Percentiles rank a stretch among this genome's conserved stretches.
phyloP scores from a whole-genome alignment of 2,888 invertebrate genomes.

The Euplexia lucipara region DNA sequence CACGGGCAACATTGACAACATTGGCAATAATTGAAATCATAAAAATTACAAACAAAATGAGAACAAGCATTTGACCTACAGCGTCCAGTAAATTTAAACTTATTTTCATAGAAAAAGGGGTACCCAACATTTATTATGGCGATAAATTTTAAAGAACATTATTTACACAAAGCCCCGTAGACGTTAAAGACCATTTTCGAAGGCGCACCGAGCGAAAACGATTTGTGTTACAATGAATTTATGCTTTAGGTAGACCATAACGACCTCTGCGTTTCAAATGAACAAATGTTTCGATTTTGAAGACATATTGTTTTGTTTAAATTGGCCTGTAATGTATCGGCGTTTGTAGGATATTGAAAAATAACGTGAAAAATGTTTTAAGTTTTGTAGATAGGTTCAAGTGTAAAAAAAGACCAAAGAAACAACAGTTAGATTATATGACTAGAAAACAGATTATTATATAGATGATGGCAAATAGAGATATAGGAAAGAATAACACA shows the following conservation, averaged over 20 bases:
- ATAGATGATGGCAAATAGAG: too few species aligned
- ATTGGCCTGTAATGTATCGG: constrained; percentile 42
- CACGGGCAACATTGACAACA: too few species aligned
- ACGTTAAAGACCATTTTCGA: constrained; percentile 89
- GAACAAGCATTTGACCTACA: constrained; percentile 75
- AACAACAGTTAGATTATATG: too few species aligned
- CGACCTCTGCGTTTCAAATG: constrained; percentile 66
- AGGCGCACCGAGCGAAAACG: constrained; percentile 81
- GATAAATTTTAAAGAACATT: constrained; percentile 89
- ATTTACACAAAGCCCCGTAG: constrained; percentile 89
- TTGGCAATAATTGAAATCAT: constrained; percentile 46
- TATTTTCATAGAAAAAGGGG: constrained; percentile 89
- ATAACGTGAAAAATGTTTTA: too few species aligned
- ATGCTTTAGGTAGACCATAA: constrained; percentile 79
- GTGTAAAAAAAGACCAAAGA: too few species aligned
- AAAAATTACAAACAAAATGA: constrained; percentile 65
- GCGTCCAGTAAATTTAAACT: constrained; percentile 85
- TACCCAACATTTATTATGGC: constrained; percentile 88
- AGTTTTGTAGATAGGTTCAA: too few species aligned
- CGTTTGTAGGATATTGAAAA: background rate
- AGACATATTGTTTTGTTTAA: constrained; percentile 70
- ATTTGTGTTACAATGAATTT: constrained; percentile 87
- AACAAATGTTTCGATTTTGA: constrained; percentile 70
- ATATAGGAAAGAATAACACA: too few species aligned
- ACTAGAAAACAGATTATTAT: too few species aligned